Conservation (phyloP, 1,140 invertebrate genomes). For the Platorchestia sp. region DNA sequence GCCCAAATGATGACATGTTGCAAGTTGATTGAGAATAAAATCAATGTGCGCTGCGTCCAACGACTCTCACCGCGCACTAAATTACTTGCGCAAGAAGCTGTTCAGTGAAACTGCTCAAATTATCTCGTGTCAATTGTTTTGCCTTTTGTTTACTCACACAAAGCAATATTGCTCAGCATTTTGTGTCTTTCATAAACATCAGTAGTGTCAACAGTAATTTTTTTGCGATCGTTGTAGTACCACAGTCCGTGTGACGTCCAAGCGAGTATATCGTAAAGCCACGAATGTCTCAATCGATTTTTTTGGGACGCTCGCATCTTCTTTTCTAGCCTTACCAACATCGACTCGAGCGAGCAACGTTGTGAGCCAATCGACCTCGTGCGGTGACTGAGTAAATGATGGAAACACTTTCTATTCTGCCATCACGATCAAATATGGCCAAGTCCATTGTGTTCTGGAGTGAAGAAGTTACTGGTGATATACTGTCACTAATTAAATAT, state of each 20-base stretch:
- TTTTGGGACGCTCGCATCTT: not conserved
- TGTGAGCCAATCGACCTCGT: not conserved
- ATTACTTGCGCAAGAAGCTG: no score
- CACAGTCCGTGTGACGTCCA: no score
- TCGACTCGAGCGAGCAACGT: not conserved
- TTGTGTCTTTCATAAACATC: not conserved
- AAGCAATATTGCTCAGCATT: not conserved
- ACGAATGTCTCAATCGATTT: not conserved
- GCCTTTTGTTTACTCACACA: not conserved
- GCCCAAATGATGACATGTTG: not conserved
- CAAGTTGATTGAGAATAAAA: not conserved
- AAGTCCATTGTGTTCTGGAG: conserved; percentile 36
- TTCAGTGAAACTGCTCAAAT: no score
- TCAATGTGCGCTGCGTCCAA: no score
- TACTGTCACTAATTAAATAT: not conserved
- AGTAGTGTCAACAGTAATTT: not conserved
- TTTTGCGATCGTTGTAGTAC: not conserved
- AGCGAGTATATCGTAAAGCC: not conserved
- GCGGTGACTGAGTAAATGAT: not conserved
- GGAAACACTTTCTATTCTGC: not conserved
- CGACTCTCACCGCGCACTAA: no score
- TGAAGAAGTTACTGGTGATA: not conserved
- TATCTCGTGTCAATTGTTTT: no score
- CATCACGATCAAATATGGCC: conserved; percentile 3
- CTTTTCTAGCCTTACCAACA: not conserved